Base-by-base conservation (phyloP, 2,888 invertebrate species). In the Lasius platythorax region DNA sequence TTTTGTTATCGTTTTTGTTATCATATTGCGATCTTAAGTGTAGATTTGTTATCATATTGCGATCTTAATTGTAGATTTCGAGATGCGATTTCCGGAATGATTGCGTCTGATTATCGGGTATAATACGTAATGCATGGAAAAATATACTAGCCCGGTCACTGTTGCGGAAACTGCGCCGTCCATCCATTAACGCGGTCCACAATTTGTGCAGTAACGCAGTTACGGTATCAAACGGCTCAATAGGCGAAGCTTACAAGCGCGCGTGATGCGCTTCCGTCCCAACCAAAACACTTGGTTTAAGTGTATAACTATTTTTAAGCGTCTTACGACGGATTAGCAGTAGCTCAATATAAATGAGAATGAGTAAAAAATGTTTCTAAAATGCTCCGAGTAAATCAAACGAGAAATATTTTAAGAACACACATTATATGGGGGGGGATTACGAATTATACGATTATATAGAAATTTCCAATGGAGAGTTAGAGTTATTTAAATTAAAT, bases 181-280 rank as follows among this genome's bases (percentile, higher is more conserved):
- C 74, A 79, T 23, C 67, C 58, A 78, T 67, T 74, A 68, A 72
- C 11, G 12, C 37, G 43, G 56, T 74, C 64, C 23, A 73, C 40
- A 50, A 53, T 81, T 83, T 56, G 75, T 40, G 40, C 23, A 53
- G 30, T 56, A 64, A 82, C n/a, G 33, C 28, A 53, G 37, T 81
- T 73, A 81, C n/a, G 37, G 46, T 79, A 58, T 50, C 63, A 61
- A 81, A 61, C 46, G 73, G 15, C 15, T 75, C 74, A 74, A 74
- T 82, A 56, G 56, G 56, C 40, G 53, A 66, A 61, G 73, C 8
- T 82, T 66, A 74, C 75, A 40, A 40, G 50, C 61, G 50, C 61
- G 58, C 18, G 28, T 28, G 30, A 64, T 53, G 43, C 30, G 43
- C 46, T 30, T 30, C 18, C 18, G 12, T 56, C 30, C 8, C 43